These are phyloP conservation scores for Aurelia sp. DNA, from an alignment of 30 jellyfish, hydroid and myxozoan species.

Conservation along the genomic window DNA sequence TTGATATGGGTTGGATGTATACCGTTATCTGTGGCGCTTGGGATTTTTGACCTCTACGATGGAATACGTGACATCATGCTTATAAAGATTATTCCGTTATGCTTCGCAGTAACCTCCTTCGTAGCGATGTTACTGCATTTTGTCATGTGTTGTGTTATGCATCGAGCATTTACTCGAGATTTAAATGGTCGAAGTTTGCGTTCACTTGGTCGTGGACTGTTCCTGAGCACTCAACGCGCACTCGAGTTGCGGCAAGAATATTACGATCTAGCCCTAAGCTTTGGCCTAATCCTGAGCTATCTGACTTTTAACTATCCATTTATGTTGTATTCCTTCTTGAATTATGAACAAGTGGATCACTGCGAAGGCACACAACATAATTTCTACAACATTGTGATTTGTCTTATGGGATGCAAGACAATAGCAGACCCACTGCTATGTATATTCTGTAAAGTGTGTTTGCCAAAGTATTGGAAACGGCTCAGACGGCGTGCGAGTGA, in stretches of 20 bases:
- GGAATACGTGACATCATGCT: constrained; percentile 7
- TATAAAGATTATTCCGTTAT: constrained; percentile 3
- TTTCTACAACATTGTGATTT: constrained; percentile 15
- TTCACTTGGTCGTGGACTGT: constrained; percentile 47
- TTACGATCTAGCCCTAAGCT: constrained; percentile 32
- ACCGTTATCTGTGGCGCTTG: constrained; percentile 27
- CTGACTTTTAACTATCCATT: constrained; percentile 23
- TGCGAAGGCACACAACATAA: constrained; percentile 17
- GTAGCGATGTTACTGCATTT: constrained; percentile 12
- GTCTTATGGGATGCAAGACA: constrained; percentile 30
- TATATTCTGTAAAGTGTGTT: constrained; percentile 9
- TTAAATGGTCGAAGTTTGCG: constrained; percentile 4
- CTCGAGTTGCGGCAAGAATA: constrained; percentile 40
- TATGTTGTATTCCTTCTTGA: constrained; percentile 38
- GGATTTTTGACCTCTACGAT: constrained; percentile 41
- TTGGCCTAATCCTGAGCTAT: constrained; percentile 17
- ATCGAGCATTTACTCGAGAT: constrained; percentile 10
- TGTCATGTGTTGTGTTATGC: constrained; percentile 17
- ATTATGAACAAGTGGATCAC: constrained; percentile 2
- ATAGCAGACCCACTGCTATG: constrained; percentile 39
- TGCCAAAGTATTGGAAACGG: constrained; percentile 31
- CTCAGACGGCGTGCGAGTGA: constrained; percentile 15
- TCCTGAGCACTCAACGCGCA: constrained; percentile 10
- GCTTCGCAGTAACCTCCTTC: constrained; percentile 14
- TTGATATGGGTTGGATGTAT: constrained; percentile 41